Evolutionary conservation across 2,888 invertebrate genomes (phyloP).

Genomic region (Griposia aprilina): DNA sequence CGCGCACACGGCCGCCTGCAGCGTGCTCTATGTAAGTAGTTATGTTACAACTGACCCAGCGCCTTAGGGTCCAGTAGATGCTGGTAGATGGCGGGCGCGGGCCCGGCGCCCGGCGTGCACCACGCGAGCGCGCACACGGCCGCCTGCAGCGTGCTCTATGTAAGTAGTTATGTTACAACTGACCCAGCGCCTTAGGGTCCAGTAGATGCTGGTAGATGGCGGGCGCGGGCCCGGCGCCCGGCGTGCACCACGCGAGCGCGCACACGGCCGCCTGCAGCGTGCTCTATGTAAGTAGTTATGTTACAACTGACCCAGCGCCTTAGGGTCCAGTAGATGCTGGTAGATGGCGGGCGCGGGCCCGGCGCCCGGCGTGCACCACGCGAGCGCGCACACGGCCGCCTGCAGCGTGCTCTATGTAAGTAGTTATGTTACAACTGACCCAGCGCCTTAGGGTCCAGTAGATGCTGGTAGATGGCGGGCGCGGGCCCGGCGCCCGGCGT

Average conservation of each 20-base stretch:
- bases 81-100: slow-evolving; percentile 79
- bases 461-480: slow-evolving; percentile 79
- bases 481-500: slow-evolving; percentile 80
- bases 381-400: slow-evolving; percentile 87
- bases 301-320: slow-evolving; percentile 77
- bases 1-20: slow-evolving; percentile 83
- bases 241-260: slow-evolving; percentile 87
- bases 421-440: slow-evolving; percentile 69
- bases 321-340: slow-evolving; percentile 80
- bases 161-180: slow-evolving; percentile 36
- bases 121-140: slow-evolving; percentile 88
- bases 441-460: slow-evolving; percentile 81
- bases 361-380: slow-evolving; percentile 83
- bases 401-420: background rate
- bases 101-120: slow-evolving; percentile 81
- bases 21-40: background rate
- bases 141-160: slow-evolving; percentile 61
- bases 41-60: slow-evolving; percentile 72
- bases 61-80: slow-evolving; percentile 81
- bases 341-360: slow-evolving; percentile 80
- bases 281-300: background rate
- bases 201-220: slow-evolving; percentile 80
- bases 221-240: slow-evolving; percentile 80
- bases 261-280: slow-evolving; percentile 80
- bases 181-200: slow-evolving; percentile 80